Evolutionary conservation across 2,888 invertebrate genomes (phyloP), one percentile per base, ranked within the genome.

Genomic region (Augochlorella aurata): DNA sequence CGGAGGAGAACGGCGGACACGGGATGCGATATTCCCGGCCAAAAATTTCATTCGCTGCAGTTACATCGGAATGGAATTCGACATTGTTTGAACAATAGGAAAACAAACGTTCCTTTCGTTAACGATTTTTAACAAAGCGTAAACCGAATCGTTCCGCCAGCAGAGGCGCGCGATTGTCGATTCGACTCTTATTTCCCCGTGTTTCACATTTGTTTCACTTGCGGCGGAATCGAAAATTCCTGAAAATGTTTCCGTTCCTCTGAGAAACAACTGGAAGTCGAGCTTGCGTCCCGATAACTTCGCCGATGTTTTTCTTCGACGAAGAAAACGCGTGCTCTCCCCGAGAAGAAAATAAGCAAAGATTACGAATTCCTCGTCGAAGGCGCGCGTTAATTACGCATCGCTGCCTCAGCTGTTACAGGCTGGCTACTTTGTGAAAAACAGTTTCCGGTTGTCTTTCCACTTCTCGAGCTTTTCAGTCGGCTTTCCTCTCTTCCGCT

Each of bases 61-160:
- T 66, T 45, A 45, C n/a, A 12, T n/a, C 44, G 24, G 24, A 24
- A 47, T 24, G 14, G 21, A 16, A 24, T 47, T 49, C 47, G 47
- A n/a, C 44, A n/a, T 66, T 66, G 45, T 66, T 66, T 66, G 45
- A 45, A 45, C 65, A 21, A 45, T 21, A 44, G n/a, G 45, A 66
- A 66, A 66, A 66, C 18, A 66, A n/a, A 66, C 65, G 21, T 45
- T 21, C n/a, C 16, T 65, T n/a, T n/a, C 10, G 44, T 65, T 66
- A 21, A 14, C 65, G n/a, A 45, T 66, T 66, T 45, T 45, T 5
- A 44, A 38, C 52, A 44, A 38, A 52, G 7, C 14, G 69, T 38
- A n/a, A 24, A 29, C 18, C 9, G 18, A 5, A 24, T 18, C 4
- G 24, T 49, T 68, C 24, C 50, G 24, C 49, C n/a, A 3, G 29